Base-by-base conservation (phyloP, 2,797 vertebrate species). In the Sylvilagus floridanus region DNA sequence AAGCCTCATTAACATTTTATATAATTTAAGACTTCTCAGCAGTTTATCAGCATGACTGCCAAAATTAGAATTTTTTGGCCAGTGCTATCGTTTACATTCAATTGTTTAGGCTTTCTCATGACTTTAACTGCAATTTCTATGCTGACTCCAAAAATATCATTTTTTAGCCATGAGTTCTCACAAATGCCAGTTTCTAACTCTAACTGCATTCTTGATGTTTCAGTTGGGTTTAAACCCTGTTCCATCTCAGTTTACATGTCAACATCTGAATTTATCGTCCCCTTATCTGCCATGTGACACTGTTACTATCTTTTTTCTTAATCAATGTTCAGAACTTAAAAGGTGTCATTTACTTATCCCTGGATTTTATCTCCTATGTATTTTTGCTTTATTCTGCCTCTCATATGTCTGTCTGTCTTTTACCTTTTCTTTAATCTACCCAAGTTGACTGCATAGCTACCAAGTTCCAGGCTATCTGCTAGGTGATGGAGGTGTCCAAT, bases 31-130 rank as follows among this genome's bases (percentile, higher is more conserved):
- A 66, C 82, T 94, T 86, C 69, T 90, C 60, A 60, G 30, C 24
- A 90, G 22, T 60, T 1, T 77, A 57, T 63, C 76, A 17, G 21
- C 69, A 7, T 89, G 69, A 88, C 35, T 90, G 26, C 75, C 54
- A 85, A 95, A 96, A 73, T 81, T 57, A 83, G 12, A 72, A 52
- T n/a, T 69, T 92, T 71, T 71, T 78, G 52, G 32, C 50, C 37
- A 63, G 22, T 84, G 88, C 76, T 65, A 52, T 37, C 65, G 84
- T 92, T 79, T 83, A 57, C 54, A 90, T 94, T n/a, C 86, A 85
- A 89, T 69, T 82, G 11, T 63, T 89, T 30, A 50, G 7, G 32
- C 69, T 73, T 86, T 93, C n/a, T 83, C 50, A 60, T 42, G 4
- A 91, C 71, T 73, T 88, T 65, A 75, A 54, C 47, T 79, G 0